phyloP scores from a whole-genome alignment of 2,113 vertebrate species.

The Lutjanus erythropterus region DNA sequence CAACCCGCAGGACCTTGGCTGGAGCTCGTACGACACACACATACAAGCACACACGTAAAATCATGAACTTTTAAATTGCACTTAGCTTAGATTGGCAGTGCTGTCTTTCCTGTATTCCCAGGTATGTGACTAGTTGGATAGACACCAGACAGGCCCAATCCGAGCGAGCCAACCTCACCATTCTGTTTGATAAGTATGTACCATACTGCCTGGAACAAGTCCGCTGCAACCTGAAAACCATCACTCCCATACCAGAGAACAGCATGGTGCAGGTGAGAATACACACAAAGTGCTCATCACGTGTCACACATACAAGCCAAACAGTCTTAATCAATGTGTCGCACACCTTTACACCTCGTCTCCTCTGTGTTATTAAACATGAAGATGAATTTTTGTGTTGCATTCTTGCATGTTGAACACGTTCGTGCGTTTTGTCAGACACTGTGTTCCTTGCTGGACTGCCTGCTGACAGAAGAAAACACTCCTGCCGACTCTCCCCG shows the following conservation, averaged over 20 bases:
- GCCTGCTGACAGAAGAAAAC: slow-evolving; percentile 86
- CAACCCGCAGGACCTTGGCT: slow-evolving; percentile 86
- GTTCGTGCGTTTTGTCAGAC: slow-evolving; percentile 72
- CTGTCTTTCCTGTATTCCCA: slow-evolving; percentile 49
- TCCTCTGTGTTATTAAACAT: neutral
- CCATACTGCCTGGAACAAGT: slow-evolving; percentile 86
- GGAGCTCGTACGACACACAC: slow-evolving; percentile 81
- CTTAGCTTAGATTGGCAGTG: neutral
- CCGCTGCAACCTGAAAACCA: slow-evolving; percentile 85
- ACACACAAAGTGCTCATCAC: neutral
- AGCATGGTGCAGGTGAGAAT: slow-evolving; percentile 81
- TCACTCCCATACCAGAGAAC: slow-evolving; percentile 86
- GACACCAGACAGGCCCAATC: slow-evolving; percentile 84
- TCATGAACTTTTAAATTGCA: neutral
- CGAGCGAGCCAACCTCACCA: slow-evolving; percentile 85
- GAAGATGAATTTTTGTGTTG: neutral
- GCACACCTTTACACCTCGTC: neutral
- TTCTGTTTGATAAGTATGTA: slow-evolving; percentile 86
- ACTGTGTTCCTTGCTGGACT: slow-evolving; percentile 87
- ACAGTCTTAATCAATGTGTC: neutral
- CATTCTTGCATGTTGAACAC: neutral
- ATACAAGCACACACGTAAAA: neutral
- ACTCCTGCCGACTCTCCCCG: slow-evolving; percentile 88
- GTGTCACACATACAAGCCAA: neutral
- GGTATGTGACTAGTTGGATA: slow-evolving; percentile 84